Evolutionary conservation across 2,797 vertebrate genomes (phyloP).

Genomic region (Pempheris klunzingeri): DNA sequence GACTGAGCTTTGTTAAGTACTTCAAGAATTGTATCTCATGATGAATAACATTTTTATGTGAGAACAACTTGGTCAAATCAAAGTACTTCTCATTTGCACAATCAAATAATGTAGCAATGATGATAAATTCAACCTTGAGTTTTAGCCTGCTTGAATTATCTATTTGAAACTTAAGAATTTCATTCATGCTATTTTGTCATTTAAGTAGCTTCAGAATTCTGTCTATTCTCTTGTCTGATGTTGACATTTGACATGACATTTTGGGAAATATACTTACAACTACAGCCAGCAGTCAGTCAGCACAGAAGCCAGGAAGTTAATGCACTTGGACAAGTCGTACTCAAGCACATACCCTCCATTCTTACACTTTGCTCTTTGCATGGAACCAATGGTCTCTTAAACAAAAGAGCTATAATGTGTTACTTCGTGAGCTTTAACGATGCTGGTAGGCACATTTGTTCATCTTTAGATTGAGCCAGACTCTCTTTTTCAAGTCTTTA

Average conservation of each 20-base stretch:
- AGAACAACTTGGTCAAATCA: slow-evolving; percentile 18
- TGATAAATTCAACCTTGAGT: not conserved
- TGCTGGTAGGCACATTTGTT: not conserved
- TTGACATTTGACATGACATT: too few relatives aligned
- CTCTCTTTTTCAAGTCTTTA: not conserved
- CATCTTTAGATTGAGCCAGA: not conserved
- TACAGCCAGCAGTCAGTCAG: not conserved
- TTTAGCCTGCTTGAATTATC: not conserved
- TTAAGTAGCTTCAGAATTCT: not conserved
- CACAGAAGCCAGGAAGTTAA: not conserved
- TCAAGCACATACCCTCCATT: not conserved
- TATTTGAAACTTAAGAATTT: not conserved
- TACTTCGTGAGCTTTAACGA: not conserved
- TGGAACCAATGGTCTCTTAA: too few relatives aligned
- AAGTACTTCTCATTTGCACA: not conserved
- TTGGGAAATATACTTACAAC: too few relatives aligned
- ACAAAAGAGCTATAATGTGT: not conserved
- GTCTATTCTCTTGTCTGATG: too few relatives aligned
- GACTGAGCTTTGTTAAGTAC: slow-evolving; percentile 22
- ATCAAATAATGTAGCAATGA: not conserved
- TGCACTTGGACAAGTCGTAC: not conserved
- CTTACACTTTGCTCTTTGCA: not conserved
- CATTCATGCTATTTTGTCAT: not conserved
- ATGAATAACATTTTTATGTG: not conserved
- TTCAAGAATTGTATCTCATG: not conserved